These are phyloP conservation scores for Pedetes capensis DNA, from an alignment of 2,113 vertebrate species.

Conservation along the genomic window DNA sequence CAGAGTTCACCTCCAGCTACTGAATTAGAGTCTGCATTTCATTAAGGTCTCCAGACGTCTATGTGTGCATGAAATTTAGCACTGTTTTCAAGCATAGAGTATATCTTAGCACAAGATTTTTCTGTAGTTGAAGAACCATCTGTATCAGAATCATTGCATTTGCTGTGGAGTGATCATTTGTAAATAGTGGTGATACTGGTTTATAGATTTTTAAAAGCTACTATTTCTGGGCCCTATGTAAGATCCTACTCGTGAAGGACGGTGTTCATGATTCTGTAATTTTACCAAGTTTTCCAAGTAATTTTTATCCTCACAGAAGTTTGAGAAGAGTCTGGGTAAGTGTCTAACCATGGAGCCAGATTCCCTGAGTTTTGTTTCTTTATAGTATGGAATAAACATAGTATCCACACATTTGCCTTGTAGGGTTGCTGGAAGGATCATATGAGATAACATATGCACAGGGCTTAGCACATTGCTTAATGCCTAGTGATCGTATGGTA, in stretches of 20 bases:
- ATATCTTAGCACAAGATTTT: not conserved
- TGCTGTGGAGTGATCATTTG: not conserved
- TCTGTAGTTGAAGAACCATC: not conserved
- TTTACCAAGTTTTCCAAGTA: not conserved
- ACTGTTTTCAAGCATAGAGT: not conserved
- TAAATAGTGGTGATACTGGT: not conserved
- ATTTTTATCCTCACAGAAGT: not conserved
- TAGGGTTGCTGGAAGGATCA: not conserved
- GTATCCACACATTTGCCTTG: not conserved
- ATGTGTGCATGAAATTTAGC: not conserved
- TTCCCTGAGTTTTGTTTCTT: not conserved
- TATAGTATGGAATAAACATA: not conserved
- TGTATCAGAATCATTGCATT: not conserved
- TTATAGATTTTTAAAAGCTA: not conserved
- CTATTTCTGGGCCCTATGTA: not conserved
- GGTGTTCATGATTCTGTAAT: not conserved
- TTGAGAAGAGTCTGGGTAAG: not conserved
- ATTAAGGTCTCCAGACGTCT: not conserved
- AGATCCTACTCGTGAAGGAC: not conserved
- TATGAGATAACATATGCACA: not conserved
- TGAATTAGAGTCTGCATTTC: not conserved
- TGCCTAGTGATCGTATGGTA: not conserved
- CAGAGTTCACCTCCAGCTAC: not conserved
- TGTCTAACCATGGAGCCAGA: not conserved
- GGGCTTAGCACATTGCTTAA: not conserved